These are phyloP conservation scores for Lucifuga dentata DNA, from an alignment of 2,113 vertebrate genomes.

Conservation along the genomic window DNA sequence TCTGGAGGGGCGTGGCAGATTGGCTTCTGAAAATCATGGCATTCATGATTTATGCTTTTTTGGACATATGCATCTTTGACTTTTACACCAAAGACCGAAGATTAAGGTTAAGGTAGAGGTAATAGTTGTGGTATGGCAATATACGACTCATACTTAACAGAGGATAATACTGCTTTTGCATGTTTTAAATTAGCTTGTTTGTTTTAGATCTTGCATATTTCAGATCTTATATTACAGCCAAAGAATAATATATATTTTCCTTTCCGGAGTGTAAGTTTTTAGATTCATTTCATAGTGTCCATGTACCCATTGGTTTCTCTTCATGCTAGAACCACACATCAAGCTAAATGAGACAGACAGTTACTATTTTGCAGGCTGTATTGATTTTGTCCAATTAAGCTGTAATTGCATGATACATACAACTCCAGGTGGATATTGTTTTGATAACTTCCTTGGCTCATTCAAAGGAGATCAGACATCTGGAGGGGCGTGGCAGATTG, in stretches of 20 bases:
- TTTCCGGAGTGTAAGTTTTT: constrained; percentile 18
- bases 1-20: too few species aligned
- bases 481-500: too few species aligned
- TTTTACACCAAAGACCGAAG: too few species aligned
- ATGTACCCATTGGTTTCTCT: constrained; percentile 10
- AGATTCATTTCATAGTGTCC: constrained; percentile 14
- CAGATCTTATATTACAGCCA: constrained; percentile 26
- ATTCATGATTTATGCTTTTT: too few species aligned
- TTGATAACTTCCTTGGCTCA: background rate
- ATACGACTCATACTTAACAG: constrained; percentile 15
- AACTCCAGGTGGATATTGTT: too few species aligned
- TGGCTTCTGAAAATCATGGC: too few species aligned
- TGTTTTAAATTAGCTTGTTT: constrained; percentile 32
- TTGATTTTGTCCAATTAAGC: too few species aligned
- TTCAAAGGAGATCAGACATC: too few species aligned
- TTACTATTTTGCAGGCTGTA: too few species aligned
- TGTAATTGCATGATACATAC: too few species aligned
- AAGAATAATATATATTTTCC: constrained; percentile 4
- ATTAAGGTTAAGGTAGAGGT: constrained; percentile 10
- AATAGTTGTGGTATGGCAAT: constrained; percentile 7
- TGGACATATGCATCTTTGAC: too few species aligned
- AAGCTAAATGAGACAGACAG: too few species aligned
- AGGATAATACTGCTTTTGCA: constrained; percentile 41
- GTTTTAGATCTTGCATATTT: constrained; percentile 13
- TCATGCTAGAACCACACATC: background rate